Base-by-base conservation (phyloP, 1,140 invertebrate species). In the Leucophenga varia region DNA sequence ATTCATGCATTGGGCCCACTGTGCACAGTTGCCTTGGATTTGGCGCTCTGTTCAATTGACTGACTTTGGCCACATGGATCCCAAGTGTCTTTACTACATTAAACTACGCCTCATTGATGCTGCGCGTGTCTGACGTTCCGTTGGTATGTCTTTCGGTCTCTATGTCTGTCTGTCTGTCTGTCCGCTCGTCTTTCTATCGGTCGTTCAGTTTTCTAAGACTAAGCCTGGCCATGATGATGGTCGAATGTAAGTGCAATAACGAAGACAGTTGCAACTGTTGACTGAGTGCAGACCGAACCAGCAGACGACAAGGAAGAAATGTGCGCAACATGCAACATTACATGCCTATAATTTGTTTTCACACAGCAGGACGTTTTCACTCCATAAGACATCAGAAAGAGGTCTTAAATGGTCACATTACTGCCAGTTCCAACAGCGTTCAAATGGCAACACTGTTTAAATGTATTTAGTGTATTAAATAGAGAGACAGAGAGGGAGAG, bases 381-480 rank as follows among this genome's bases (percentile, higher is more conserved):
- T 71, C 65, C 48, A 71, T 70, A 64, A 71, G 65, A 65, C 65
- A 70, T 71, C 67, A 67, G 67, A 70, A 71, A 70, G 60, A 67
- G 65, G 67, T 67, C 63, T 71, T 71, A 71, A 71, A 71, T 70
- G 63, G 67, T 71, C 67, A 70, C 67, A 71, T 70, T 70, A 71
- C 61, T 67, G 60, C 57, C 65, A 71, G 64, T 61, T 60, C 61
- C 65, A 70, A 59, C 61, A 58, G 67, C 57, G 59, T 59, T 69
- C 55, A 63, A 69, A 71, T 70, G 59, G 59, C 57, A 61, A 35
- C 43, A 52, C 28, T 36, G 43, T 13, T 39, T 28, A 22, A 22
- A 13, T 18, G 17, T 13, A 20, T 16, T 39, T 20, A 7, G 8
- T 25, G 21, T n/a, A 30, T 30, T 8, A 30, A 30, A 30, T 8